Evolutionary conservation across 2,113 vertebrate species (phyloP), one percentile per base, ranked within the genome.

Genomic region (Ceyx cyanopectus): DNA sequence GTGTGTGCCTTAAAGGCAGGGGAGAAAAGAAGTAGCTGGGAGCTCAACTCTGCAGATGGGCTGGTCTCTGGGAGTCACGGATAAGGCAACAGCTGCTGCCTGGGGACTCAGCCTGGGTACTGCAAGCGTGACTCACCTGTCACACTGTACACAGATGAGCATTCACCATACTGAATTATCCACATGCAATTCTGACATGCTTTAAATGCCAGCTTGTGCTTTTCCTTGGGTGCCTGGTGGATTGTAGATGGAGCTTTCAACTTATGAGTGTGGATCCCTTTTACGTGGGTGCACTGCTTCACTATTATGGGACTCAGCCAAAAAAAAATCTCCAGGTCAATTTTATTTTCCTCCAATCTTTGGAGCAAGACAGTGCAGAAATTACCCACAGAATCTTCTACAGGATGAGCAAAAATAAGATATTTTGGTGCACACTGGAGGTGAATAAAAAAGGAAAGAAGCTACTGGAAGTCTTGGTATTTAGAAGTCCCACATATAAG

Each of bases 381-480:
- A 81, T 81, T 79, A 60, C 29, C 40, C 63, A 69, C 19, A 51
- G 56, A 85, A 80, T 87, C 67, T 80, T 58, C 61, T 85, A 69
- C 8, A 37, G 21, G 9, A 54, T 32, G 40, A 87, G 43, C 14
- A 74, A 92, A 87, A 87, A 60, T 78, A 85, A 92, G 86, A 51
- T 63, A 81, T 74, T 92, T 89, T 89, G 89, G 75, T 9, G 3
- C 2, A 0, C 2, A 48, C 1, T 48, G 18, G 54, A 92, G 21
- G 32, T 75, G 53, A 93, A 84, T 43, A 92, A 87, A 96, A 85
- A n/a, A 75, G 21, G 67, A 81, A 94, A 75, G 32, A 22, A 27
- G 2, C n/a, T 81, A 40, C 29, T 63, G 18, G 53, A 90, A 88
- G 1, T 50, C 68, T 66, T 58, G 61, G 63, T 22, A 74, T 54